These are phyloP conservation scores for Thymelicus lineola DNA, from an alignment of 2,888 invertebrate species.

Conservation along the genomic window DNA sequence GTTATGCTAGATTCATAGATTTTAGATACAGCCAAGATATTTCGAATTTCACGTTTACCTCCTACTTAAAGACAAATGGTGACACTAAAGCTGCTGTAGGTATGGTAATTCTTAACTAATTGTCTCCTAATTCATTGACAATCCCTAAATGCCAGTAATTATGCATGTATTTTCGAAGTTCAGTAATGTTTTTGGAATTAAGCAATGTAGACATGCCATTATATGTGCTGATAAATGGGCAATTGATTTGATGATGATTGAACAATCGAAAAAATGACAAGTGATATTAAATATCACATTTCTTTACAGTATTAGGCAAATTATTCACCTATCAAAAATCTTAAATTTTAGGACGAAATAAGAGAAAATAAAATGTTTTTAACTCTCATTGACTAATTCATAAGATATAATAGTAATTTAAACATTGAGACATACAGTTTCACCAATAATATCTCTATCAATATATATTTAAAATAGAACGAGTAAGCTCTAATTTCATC, in stretches of 20 bases:
- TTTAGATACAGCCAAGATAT: conserved; percentile 2
- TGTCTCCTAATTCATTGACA: conserved; percentile 21
- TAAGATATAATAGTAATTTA: too few species aligned
- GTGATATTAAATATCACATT: too few species aligned
- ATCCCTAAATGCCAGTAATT: conserved; percentile 11
- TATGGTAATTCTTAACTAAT: conserved; percentile 27
- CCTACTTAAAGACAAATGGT: conserved; percentile 13
- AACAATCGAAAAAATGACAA: background rate
- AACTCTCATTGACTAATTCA: too few species aligned
- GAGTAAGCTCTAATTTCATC: too few species aligned
- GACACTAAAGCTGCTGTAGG: conserved; percentile 14
- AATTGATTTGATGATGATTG: background rate
- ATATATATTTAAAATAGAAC: too few species aligned
- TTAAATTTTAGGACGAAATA: too few species aligned
- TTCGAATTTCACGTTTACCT: conserved; percentile 1
- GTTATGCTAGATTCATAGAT: background rate
- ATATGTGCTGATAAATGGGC: background rate
- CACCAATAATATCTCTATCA: too few species aligned
- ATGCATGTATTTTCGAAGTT: conserved; percentile 12
- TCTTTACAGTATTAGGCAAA: too few species aligned
- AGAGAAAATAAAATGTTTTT: too few species aligned
- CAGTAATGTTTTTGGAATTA: conserved; percentile 17
- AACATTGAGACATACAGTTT: too few species aligned
- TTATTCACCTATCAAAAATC: too few species aligned
- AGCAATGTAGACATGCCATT: background rate